These are phyloP conservation scores for Griposia aprilina DNA, from an alignment of 2,888 invertebrate species.

Conservation along the genomic window DNA sequence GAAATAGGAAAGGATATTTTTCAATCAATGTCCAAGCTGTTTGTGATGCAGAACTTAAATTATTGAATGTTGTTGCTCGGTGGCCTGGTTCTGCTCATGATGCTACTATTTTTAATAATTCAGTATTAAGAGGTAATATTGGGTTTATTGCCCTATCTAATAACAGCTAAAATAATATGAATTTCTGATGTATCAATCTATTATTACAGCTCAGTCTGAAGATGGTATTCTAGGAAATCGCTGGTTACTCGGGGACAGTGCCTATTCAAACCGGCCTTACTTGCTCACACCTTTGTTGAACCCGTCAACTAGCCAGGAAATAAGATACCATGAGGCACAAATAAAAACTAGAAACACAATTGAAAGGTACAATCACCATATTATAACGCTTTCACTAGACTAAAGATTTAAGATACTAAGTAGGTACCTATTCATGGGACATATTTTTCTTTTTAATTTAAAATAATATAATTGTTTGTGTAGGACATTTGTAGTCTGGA, in stretches of 20 bases:
- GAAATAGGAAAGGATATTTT: conserved; percentile 2
- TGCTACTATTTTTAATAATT: too few species aligned
- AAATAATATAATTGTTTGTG: neutral
- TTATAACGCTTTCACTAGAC: neutral
- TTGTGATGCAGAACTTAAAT: neutral
- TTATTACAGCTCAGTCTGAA: conserved; percentile 5
- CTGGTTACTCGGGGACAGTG: conserved; percentile 13
- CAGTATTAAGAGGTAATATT: too few species aligned
- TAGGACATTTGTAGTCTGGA: conserved; percentile 2
- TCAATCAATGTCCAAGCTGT: conserved; percentile 2
- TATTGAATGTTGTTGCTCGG: too few species aligned
- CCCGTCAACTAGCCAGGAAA: too few species aligned
- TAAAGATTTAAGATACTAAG: too few species aligned
- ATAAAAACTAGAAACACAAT: too few species aligned
- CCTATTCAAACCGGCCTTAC: conserved; percentile 5
- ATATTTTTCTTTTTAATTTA: too few species aligned
- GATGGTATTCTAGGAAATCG: conserved; percentile 10
- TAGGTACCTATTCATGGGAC: too few species aligned
- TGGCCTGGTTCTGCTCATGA: too few species aligned
- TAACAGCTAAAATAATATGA: too few species aligned
- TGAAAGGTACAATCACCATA: neutral
- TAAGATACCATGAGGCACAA: too few species aligned
- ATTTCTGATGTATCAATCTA: neutral
- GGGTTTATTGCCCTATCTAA: too few species aligned
- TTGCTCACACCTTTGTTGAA: conserved; percentile 5